Base-by-base conservation (phyloP, 2,797 vertebrate genomes). In the Phylloscopus collybita region DNA sequence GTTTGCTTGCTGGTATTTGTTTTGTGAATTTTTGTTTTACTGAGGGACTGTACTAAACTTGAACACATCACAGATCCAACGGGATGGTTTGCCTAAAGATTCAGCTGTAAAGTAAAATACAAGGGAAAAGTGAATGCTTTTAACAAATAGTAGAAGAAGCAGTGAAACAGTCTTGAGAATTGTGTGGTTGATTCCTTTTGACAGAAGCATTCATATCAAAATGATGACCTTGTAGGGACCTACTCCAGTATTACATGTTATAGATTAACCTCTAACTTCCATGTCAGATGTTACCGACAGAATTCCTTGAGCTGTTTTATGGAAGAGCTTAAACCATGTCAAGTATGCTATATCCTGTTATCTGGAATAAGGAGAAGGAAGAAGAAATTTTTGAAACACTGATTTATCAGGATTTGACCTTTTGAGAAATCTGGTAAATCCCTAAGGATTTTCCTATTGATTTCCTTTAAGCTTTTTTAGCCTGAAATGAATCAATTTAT, bases 201-300 rank as follows among this genome's bases (percentile, higher is more conserved):
- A 40, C 36, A 69, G 29, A 88, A 80, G 50, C 0, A 1, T 26
- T 73, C 2, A 2, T 57, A 40, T 45, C 29, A 62, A 62, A 83
- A 38, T 27, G 0, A 34, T 47, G 5, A 4, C 22, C 60, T 70
- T 65, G 5, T 17, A 45, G 32, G 13, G 11, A 12, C 17, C 13
- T 66, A 10, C 57, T 86, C 36, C n/a, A 56, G 18, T 26, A 74
- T 49, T 65, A 4, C 13, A 6, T 26, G 4, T 65, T 65, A 11
- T 3, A 65, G 50, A 90, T 69, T 76, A 49, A 64, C 20, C n/a
- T 90, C 7, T 38, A 36, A 14, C 25, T 75, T 64, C 40, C 34
- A 2, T 38, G 16, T 61, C 26, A 73, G 67, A 34, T 2, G 3
- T 36, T 80, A 69, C 0, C 0, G 0, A 40, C 1, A 0, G 11